These are phyloP conservation scores for Hypena proboscidalis DNA, from an alignment of 2,888 invertebrate genomes.

Conservation along the genomic window DNA sequence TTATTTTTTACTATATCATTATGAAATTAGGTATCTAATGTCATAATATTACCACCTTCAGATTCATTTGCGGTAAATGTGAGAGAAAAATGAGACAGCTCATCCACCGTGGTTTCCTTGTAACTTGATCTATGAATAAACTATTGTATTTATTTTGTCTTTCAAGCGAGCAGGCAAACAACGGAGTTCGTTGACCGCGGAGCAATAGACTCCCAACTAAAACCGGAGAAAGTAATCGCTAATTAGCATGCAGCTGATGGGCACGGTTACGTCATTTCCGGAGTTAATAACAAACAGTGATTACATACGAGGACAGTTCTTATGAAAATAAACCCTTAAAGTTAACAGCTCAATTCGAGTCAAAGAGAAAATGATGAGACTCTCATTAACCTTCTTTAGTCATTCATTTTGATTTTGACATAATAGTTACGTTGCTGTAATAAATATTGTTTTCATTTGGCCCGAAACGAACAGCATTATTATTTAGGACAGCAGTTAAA, in stretches of 20 bases:
- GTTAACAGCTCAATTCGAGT: not conserved
- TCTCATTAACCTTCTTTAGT: not conserved
- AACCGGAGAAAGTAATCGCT: constrained; percentile 61
- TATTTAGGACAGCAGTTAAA: not conserved
- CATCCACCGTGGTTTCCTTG: not conserved
- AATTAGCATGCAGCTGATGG: constrained; percentile 63
- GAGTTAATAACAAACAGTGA: constrained; percentile 26
- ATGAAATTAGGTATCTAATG: too few species aligned
- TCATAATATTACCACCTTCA: too few species aligned
- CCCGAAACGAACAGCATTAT: too few species aligned
- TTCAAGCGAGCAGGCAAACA: constrained; percentile 16
- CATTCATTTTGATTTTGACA: too few species aligned
- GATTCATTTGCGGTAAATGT: too few species aligned
- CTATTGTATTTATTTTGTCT: not conserved
- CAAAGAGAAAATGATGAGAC: constrained; percentile 2
- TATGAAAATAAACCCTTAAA: not conserved
- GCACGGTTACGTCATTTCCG: constrained; percentile 55
- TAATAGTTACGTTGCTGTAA: too few species aligned
- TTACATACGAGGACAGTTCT: constrained; percentile 9
- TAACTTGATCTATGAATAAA: not conserved
- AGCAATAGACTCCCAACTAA: constrained; percentile 32
- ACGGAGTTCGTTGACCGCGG: constrained; percentile 34
- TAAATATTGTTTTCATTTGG: too few species aligned
- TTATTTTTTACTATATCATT: too few species aligned
- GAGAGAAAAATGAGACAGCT: not conserved